A percentile compares a stretch with the other conserved stretches of the same genome.
phyloP scores from a whole-genome alignment of 2,888 invertebrate genomes.

The Xestia xanthographa region DNA sequence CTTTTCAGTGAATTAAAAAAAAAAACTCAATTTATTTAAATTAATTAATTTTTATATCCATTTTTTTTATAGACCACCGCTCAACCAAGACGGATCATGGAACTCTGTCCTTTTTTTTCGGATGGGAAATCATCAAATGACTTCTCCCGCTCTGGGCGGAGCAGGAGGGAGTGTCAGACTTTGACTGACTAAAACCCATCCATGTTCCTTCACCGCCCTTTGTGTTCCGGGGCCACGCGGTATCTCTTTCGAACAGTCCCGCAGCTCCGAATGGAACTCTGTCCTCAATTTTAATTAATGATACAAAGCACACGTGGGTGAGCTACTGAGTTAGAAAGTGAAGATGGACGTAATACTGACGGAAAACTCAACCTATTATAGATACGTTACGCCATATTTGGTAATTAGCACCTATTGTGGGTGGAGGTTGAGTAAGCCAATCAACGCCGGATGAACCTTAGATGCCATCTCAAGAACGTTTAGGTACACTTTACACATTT shows the following conservation, averaged over 20 bases:
- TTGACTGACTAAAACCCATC: too few relatives aligned
- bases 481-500: slow-evolving; percentile 25
- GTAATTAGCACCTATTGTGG: slow-evolving; percentile 53
- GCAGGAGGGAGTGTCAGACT: too few relatives aligned
- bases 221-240: too few relatives aligned
- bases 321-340: slow-evolving; percentile 11
- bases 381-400: slow-evolving; percentile 40
- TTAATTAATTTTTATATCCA: too few relatives aligned
- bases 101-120: neutral
- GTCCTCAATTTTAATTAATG: slow-evolving; percentile 13
- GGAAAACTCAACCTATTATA: slow-evolving; percentile 12
- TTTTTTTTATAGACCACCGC: too few relatives aligned
- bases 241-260: too few relatives aligned
- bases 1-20: neutral
- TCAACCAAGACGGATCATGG: neutral
- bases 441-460: slow-evolving; percentile 28
- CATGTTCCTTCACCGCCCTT: too few relatives aligned
- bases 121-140: too few relatives aligned
- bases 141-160: too few relatives aligned
- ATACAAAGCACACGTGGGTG: slow-evolving; percentile 16
- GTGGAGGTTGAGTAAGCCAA: slow-evolving; percentile 47
- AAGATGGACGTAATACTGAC: slow-evolving; percentile 8
- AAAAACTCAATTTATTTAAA: neutral
- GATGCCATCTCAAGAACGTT: slow-evolving; percentile 14
- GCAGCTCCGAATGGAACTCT: neutral